phyloP scores from a whole-genome alignment of 2,888 invertebrate species.

The Tricholauxania praeusta region DNA sequence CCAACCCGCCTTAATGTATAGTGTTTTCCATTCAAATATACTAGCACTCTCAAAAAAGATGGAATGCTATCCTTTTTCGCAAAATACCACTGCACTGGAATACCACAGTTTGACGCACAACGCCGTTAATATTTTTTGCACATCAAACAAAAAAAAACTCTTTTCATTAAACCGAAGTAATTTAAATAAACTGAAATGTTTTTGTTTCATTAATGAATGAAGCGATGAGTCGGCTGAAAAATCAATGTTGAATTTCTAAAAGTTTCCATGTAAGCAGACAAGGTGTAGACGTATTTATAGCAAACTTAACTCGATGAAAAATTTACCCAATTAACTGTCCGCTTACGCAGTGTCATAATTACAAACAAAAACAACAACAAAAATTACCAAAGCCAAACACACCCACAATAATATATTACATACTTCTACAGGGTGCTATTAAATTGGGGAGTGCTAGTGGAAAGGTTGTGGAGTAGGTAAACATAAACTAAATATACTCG shows the following conservation, averaged over 20 bases:
- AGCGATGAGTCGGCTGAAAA: background rate
- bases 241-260: conserved; percentile 1
- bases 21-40: no score
- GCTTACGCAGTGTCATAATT: background rate
- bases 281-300: conserved; percentile 1
- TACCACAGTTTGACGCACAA: no score
- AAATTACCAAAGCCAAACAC: background rate
- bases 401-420: background rate
- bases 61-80: no score
- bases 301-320: background rate
- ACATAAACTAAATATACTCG: background rate
- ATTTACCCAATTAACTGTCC: background rate
- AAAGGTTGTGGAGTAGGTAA: background rate
- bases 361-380: background rate
- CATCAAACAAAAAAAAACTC: no score
- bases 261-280: conserved; percentile 21
- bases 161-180: no score
- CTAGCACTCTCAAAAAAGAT: no score
- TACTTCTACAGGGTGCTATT: conserved; percentile 13
- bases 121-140: no score
- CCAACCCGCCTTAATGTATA: no score
- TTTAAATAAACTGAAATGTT: no score
- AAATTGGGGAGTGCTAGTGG: conserved; percentile 1
- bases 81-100: no score
- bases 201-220: background rate